Evolutionary conservation across 2,797 vertebrate species (phyloP).

Genomic region (Tragelaphus eurycerus): DNA sequence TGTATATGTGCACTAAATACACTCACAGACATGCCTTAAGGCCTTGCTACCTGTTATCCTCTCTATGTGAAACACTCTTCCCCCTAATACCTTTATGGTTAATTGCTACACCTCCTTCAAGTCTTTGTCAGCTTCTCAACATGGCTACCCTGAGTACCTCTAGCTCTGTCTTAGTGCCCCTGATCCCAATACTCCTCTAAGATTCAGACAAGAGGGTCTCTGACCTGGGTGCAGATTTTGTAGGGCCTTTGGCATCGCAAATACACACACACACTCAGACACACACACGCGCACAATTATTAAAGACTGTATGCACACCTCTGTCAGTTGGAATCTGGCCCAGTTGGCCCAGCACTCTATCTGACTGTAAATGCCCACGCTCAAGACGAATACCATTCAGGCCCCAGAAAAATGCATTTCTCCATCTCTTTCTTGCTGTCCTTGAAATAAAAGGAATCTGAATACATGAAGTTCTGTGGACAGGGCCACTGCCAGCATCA

Average conservation of each 20-base stretch:
- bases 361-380: neutral
- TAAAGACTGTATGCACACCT: neutral
- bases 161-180: neutral
- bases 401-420: neutral
- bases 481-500: constrained; percentile 32
- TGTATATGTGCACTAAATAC: neutral
- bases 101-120: neutral
- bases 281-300: neutral
- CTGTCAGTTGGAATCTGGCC: neutral
- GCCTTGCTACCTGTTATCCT: neutral
- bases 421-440: neutral
- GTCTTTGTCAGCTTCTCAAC: neutral
- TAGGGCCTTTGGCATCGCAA: neutral
- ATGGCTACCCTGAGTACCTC: neutral
- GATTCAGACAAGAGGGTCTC: neutral
- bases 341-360: neutral
- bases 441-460: constrained; percentile 48
- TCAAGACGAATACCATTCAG: neutral
- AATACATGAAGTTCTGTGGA: neutral
- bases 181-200: neutral
- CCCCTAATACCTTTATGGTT: neutral
- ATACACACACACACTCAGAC: neutral
- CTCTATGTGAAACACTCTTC: neutral
- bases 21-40: neutral
- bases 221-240: neutral